Percentiles rank a stretch among this genome's conserved stretches.
These are phyloP conservation scores for Leptocoma aspasia DNA, from an alignment of 2,113 vertebrate species.

Conservation along the genomic window DNA sequence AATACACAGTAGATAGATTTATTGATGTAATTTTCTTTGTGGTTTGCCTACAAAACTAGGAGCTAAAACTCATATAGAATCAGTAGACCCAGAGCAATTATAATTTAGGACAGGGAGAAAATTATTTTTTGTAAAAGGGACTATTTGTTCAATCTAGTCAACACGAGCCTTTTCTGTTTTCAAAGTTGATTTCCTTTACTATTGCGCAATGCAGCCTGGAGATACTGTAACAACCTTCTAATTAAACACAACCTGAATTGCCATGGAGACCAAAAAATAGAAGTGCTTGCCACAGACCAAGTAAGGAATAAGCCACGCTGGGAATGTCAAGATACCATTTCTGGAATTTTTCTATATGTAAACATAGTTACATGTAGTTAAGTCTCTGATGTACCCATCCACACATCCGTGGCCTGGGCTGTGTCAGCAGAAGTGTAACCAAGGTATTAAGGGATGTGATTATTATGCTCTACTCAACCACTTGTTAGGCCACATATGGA, in stretches of 20 bases:
- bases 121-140: neutral
- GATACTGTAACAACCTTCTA: neutral
- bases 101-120: neutral
- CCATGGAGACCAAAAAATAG: neutral
- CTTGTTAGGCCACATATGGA: neutral
- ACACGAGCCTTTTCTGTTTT: neutral
- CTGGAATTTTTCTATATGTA: neutral
- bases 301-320: neutral
- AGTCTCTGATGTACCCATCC: neutral
- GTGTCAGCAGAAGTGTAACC: neutral
- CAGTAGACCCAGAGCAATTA: neutral
- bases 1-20: neutral
- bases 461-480: neutral
- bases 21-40: neutral
- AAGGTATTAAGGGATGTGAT: neutral
- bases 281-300: neutral
- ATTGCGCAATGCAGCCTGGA: neutral
- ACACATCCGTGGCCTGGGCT: neutral
- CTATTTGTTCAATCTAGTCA: neutral
- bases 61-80: neutral
- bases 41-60: neutral
- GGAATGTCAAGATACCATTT: neutral
- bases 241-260: neutral
- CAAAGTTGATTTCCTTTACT: neutral
- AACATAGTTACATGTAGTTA: neutral